phyloP scores from a whole-genome alignment of 2,888 invertebrate species.

The Operophtera brumata region DNA sequence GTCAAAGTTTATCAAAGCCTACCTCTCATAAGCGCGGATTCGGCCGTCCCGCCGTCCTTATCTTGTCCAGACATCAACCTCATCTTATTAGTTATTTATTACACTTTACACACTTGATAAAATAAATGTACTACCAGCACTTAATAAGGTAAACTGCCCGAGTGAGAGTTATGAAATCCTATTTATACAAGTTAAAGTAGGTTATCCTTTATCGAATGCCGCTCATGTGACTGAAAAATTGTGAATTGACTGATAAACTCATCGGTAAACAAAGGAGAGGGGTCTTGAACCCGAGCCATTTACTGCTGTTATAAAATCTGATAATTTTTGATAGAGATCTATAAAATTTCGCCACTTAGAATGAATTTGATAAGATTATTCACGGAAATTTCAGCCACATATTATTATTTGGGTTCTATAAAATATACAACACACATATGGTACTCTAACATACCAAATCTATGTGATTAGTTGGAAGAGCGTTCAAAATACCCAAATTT shows the following conservation, averaged over 20 bases:
- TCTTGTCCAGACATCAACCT: conserved; percentile 67
- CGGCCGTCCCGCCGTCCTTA: conserved; percentile 68
- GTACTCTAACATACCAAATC: too few relatives aligned
- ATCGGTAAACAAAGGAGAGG: conserved; percentile 46
- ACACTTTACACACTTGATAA: conserved; percentile 30
- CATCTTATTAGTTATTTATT: conserved; percentile 44
- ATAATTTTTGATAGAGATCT: conserved; percentile 32
- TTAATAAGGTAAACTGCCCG: conserved; percentile 45
- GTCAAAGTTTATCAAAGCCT: conserved; percentile 25
- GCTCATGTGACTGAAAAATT: conserved; percentile 70
- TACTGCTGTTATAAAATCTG: conserved; percentile 32
- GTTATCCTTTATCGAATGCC: conserved; percentile 69
- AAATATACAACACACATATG: background rate
- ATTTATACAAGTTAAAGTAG: conserved; percentile 72
- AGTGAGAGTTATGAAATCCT: conserved; percentile 49
- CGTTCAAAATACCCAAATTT: too few relatives aligned
- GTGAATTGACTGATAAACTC: conserved; percentile 69
- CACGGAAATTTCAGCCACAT: background rate
- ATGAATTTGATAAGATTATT: conserved; percentile 12
- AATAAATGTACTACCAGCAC: conserved; percentile 18
- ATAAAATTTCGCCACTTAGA: conserved; percentile 17
- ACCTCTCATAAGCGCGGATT: conserved; percentile 55
- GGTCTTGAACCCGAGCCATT: conserved; percentile 35
- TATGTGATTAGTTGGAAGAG: too few relatives aligned
- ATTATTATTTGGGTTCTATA: background rate